phyloP scores from a whole-genome alignment of 35 echinoderm and acorn worm species.

The Ptychodera flava region DNA sequence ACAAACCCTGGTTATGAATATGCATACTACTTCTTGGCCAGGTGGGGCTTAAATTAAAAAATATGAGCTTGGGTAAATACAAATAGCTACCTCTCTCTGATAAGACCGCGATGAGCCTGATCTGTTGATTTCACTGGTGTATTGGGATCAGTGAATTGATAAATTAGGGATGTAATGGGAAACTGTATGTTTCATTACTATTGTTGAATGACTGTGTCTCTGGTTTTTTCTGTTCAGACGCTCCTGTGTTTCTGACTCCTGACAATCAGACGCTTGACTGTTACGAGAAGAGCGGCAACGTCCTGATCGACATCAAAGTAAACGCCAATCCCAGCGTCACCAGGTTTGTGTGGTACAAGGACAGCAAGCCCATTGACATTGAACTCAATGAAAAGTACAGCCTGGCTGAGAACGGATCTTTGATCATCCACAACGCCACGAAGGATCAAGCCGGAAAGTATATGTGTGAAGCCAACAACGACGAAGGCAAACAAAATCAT shows the following conservation, averaged over 20 bases:
- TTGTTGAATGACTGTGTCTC: too few species aligned
- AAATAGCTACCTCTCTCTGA: too few species aligned
- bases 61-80: too few species aligned
- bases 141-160: background rate
- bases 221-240: background rate
- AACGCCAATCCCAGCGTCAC: slow-evolving; percentile 49
- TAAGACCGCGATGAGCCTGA: too few species aligned
- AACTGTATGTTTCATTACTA: background rate
- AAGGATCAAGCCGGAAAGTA: slow-evolving; percentile 48
- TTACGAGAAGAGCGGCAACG: background rate
- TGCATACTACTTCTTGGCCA: too few species aligned
- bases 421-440: slow-evolving; percentile 57
- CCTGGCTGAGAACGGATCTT: slow-evolving; percentile 39
- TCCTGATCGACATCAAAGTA: background rate
- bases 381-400: slow-evolving; percentile 28
- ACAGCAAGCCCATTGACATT: slow-evolving; percentile 23
- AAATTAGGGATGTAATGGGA: background rate
- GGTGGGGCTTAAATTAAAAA: too few species aligned
- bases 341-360: slow-evolving; percentile 59
- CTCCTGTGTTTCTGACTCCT: background rate
- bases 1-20: too few species aligned
- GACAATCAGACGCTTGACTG: background rate
- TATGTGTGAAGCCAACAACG: slow-evolving; percentile 57
- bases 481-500: slow-evolving; percentile 45
- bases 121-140: background rate